These are phyloP conservation scores for Drosophila mettleri DNA, from an alignment of 2,888 invertebrate species.

Conservation along the genomic window DNA sequence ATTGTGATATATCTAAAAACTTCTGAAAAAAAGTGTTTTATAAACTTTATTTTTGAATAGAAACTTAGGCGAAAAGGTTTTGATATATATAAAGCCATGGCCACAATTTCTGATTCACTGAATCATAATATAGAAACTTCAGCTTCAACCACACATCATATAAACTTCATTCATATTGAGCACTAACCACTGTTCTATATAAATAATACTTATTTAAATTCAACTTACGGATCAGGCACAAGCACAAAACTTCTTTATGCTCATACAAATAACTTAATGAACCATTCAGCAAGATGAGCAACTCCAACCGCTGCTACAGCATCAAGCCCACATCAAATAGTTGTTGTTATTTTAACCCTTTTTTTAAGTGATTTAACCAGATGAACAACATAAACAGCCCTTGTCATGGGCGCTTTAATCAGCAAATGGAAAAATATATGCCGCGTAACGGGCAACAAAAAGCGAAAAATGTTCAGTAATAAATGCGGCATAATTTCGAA, in stretches of 20 bases:
- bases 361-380: slow-evolving; percentile 21
- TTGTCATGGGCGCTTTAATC: slow-evolving; percentile 68
- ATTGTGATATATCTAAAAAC: background rate
- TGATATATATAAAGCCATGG: background rate
- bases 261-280: slow-evolving; percentile 67
- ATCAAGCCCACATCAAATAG: slow-evolving; percentile 67
- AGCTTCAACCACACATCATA: background rate
- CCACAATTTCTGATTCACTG: slow-evolving; percentile 31
- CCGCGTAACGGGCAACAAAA: slow-evolving; percentile 38
- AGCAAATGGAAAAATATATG: slow-evolving; percentile 71
- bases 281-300: slow-evolving; percentile 51
- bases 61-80: background rate
- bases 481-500: slow-evolving; percentile 71
- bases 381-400: slow-evolving; percentile 46
- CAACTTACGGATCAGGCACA: slow-evolving; percentile 8
- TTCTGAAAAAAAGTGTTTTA: background rate
- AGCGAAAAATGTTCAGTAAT: slow-evolving; percentile 27
- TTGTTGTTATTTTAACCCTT: slow-evolving; percentile 69
- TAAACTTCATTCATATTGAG: slow-evolving; percentile 13
- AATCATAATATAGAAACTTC: slow-evolving; percentile 5
- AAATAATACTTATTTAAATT: slow-evolving; percentile 35
- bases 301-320: background rate
- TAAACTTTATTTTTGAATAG: background rate
- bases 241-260: slow-evolving; percentile 30
- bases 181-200: slow-evolving; percentile 11